Conservation (phyloP, 1,140 invertebrate genomes). For the Armadillidium nasatum region DNA sequence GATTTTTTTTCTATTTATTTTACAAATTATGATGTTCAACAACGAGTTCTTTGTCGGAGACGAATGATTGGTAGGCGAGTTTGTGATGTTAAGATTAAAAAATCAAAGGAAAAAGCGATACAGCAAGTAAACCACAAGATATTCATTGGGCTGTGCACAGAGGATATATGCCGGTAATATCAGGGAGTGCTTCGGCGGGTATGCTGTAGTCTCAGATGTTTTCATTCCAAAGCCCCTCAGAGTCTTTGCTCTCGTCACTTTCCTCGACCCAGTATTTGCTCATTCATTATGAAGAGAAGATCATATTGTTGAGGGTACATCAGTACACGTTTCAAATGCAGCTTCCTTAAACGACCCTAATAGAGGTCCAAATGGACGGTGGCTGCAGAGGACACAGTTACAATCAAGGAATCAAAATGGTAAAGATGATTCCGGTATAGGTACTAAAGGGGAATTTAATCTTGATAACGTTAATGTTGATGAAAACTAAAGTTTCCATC, state of each 20-base stretch:
- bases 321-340: constrained; percentile 92
- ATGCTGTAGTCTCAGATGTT: constrained; percentile 90
- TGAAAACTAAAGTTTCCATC: no score
- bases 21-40: no score
- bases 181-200: constrained; percentile 90
- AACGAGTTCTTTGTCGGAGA: no score
- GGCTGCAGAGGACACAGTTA: constrained; percentile 53
- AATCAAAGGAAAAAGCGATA: constrained; percentile 67
- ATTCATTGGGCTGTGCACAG: constrained; percentile 90
- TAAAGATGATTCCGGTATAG: no score
- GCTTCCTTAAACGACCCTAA: constrained; percentile 74
- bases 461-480: no score
- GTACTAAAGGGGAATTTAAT: no score
- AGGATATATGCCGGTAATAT: constrained; percentile 84
- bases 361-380: constrained; percentile 43
- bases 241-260: constrained; percentile 93
- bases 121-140: constrained; percentile 89
- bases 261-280: constrained; percentile 88
- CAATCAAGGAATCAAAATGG: constrained; percentile 40
- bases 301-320: constrained; percentile 92
- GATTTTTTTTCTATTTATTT: no score
- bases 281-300: constrained; percentile 92
- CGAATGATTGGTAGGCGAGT: no score
- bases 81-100: no score
- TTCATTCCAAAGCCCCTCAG: constrained; percentile 93